phyloP scores from a whole-genome alignment of 2,888 invertebrate species.

The Zaprionus obscuricornis region DNA sequence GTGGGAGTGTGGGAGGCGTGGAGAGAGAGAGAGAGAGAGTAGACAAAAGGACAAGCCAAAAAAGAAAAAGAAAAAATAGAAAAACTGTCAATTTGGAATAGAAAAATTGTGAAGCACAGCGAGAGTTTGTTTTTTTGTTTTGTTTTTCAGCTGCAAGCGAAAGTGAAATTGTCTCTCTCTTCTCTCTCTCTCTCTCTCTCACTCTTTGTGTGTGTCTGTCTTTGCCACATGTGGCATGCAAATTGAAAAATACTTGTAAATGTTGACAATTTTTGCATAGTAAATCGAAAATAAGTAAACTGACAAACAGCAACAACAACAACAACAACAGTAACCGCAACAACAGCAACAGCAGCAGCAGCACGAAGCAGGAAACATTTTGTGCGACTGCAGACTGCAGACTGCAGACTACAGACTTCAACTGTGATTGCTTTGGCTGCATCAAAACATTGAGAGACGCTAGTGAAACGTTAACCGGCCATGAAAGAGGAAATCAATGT shows the following conservation, averaged over 20 bases:
- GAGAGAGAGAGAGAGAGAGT: not conserved
- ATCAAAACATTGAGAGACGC: not conserved
- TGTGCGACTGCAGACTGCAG: constrained; percentile 31
- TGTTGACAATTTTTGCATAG: constrained; percentile 66
- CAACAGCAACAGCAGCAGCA: constrained; percentile 16
- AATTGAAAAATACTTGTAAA: constrained; percentile 60
- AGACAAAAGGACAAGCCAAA: not conserved
- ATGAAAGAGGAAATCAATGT: constrained; percentile 76
- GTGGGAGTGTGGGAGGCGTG: too few species aligned
- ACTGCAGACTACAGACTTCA: constrained; percentile 14
- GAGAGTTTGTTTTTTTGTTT: too few species aligned
- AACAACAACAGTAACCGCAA: constrained; percentile 3
- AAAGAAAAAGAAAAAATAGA: not conserved
- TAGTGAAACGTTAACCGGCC: constrained; percentile 61
- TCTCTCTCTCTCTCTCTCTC: too few species aligned
- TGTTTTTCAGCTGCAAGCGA: constrained; percentile 38
- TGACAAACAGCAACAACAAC: constrained; percentile 16
- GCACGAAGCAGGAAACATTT: constrained; percentile 66
- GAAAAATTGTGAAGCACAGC: not conserved
- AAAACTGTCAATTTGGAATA: constrained; percentile 48
- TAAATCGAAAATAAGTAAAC: constrained; percentile 34
- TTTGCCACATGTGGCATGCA: constrained; percentile 55
- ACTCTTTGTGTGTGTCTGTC: constrained; percentile 3
- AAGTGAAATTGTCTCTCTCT: constrained; percentile 59
- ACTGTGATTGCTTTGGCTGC: constrained; percentile 16